Conservation (phyloP, 2,113 vertebrate species). For the Limanda limanda region DNA sequence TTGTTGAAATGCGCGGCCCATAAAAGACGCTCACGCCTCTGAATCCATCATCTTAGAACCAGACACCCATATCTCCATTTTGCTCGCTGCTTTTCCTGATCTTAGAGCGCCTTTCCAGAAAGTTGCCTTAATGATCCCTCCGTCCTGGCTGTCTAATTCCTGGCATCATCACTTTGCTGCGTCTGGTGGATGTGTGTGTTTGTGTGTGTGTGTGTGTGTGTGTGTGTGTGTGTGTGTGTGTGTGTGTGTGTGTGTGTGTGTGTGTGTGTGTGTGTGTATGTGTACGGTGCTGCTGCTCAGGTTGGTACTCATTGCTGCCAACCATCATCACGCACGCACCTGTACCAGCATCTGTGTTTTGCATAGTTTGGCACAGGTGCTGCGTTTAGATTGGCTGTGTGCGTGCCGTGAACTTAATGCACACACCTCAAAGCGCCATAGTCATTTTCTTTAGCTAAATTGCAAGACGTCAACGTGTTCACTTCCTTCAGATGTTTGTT, state of each 20-base stretch:
- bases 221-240: slow-evolving; percentile 15
- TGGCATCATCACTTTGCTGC: slow-evolving; percentile 54
- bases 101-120: slow-evolving; percentile 71
- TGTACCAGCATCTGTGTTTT: slow-evolving; percentile 80
- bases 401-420: slow-evolving; percentile 50
- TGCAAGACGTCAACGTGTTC: background rate
- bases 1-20: slow-evolving; percentile 22
- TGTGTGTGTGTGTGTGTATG: slow-evolving; percentile 2
- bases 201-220: slow-evolving; percentile 26
- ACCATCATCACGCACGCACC: slow-evolving; percentile 75
- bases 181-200: slow-evolving; percentile 47
- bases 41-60: slow-evolving; percentile 43
- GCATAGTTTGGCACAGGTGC: slow-evolving; percentile 76
- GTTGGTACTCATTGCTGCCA: slow-evolving; percentile 68
- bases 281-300: slow-evolving; percentile 56
- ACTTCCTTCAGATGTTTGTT: background rate
- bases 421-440: slow-evolving; percentile 23
- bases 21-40: slow-evolving; percentile 44
- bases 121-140: slow-evolving; percentile 69
- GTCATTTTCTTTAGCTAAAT: slow-evolving; percentile 20
- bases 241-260: slow-evolving; percentile 41
- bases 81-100: slow-evolving; percentile 44
- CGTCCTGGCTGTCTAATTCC: slow-evolving; percentile 53
- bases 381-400: slow-evolving; percentile 64
- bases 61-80: slow-evolving; percentile 56